Percentiles rank a stretch among this genome's conserved stretches.
phyloP scores from a whole-genome alignment of 1,140 invertebrate genomes.

The Potamilus streckersoni region DNA sequence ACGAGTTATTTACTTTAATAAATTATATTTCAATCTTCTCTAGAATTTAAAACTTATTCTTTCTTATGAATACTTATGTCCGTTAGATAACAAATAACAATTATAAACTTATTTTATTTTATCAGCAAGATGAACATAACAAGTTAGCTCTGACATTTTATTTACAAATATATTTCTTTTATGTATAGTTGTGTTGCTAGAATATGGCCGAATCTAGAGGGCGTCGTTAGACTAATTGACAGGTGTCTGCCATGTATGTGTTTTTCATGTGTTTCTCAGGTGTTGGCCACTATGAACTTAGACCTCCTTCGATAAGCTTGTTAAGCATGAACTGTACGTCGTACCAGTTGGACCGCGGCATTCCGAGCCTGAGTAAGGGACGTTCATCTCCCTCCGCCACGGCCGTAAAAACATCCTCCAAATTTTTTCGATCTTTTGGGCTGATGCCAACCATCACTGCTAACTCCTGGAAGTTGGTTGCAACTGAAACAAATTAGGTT shows the following conservation, averaged over 20 bases:
- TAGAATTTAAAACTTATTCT: no score
- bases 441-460: constrained; percentile 48
- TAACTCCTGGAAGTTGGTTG: constrained; percentile 54
- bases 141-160: no score
- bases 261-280: background rate
- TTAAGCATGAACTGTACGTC: constrained; percentile 55
- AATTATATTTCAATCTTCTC: no score
- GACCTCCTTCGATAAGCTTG: constrained; percentile 55
- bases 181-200: no score
- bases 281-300: constrained; percentile 26
- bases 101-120: no score
- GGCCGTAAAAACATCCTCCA: constrained; percentile 51
- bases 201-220: no score
- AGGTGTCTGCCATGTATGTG: background rate
- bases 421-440: constrained; percentile 39
- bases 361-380: constrained; percentile 54
- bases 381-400: constrained; percentile 57
- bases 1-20: no score
- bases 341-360: constrained; percentile 61
- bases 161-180: no score
- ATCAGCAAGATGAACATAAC: no score
- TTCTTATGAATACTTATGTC: no score
- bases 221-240: background rate
- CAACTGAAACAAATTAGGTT: constrained; percentile 44
- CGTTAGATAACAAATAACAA: no score